Conservation (phyloP, 2,113 vertebrate genomes). For the Tor tambroides region DNA sequence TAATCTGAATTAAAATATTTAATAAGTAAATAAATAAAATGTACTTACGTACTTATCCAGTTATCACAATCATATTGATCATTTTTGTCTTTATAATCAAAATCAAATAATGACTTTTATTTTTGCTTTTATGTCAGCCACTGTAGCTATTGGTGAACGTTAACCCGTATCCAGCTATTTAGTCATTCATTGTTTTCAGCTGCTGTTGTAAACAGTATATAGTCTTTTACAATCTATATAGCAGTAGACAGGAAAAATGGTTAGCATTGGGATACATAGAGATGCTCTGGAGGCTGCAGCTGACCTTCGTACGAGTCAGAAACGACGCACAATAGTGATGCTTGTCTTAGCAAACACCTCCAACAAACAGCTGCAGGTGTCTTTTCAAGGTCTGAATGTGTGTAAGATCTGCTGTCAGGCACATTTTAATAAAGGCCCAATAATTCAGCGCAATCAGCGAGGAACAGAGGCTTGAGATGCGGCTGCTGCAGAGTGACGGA, state of each 20-base stretch:
- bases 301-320: neutral
- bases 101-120: neutral
- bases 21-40: no score
- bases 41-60: no score
- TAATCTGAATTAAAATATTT: no score
- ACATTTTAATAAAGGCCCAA: constrained; percentile 7
- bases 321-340: neutral
- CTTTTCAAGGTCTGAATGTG: neutral
- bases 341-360: neutral
- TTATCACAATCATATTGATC: no score
- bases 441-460: neutral
- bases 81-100: no score
- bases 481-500: neutral
- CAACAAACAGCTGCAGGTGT: neutral
- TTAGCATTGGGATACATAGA: neutral
- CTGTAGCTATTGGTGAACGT: neutral
- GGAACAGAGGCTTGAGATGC: neutral
- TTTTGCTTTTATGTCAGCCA: neutral
- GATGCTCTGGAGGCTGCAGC: neutral
- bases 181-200: neutral
- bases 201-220: neutral
- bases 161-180: neutral
- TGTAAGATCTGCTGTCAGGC: constrained; percentile 26
- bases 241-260: neutral
- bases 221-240: neutral